Evolutionary conservation across 2,888 invertebrate genomes (phyloP).

Genomic region (Drosophila subsilvestris): DNA sequence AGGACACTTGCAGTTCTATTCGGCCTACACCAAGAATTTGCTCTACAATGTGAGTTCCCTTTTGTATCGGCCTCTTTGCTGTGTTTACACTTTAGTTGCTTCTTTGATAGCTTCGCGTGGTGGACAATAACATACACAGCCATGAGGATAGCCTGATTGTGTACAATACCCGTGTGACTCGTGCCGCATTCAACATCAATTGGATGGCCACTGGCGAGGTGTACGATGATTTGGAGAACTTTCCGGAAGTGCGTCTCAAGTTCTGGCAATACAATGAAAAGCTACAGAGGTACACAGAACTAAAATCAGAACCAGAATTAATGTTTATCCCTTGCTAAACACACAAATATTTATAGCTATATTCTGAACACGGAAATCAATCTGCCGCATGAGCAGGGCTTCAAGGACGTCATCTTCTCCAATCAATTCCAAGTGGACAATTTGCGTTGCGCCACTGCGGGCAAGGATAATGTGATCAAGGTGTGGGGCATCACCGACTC

Average conservation of each 20-base stretch:
- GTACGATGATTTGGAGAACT: conserved; percentile 86
- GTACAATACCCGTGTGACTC: conserved; percentile 88
- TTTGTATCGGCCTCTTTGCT: too few relatives aligned
- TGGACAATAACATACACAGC: conserved; percentile 88
- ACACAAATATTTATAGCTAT: conserved; percentile 85
- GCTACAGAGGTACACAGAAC: conserved; percentile 85
- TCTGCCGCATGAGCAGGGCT: conserved; percentile 87
- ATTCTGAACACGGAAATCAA: conserved; percentile 89
- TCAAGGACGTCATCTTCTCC: conserved; percentile 87
- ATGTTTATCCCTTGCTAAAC: background rate
- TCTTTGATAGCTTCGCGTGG: conserved; percentile 88
- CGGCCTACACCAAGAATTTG: conserved; percentile 87
- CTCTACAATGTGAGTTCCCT: conserved; percentile 88
- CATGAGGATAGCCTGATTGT: conserved; percentile 86
- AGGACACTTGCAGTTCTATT: conserved; percentile 91
- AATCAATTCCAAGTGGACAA: conserved; percentile 85
- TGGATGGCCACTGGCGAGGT: conserved; percentile 91
- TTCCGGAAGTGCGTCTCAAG: conserved; percentile 88
- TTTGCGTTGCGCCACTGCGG: conserved; percentile 87
- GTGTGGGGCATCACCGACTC: conserved; percentile 88
- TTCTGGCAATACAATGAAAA: conserved; percentile 89
- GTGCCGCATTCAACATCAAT: conserved; percentile 87
- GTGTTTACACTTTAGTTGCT: background rate
- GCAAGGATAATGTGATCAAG: conserved; percentile 89
- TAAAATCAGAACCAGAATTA: background rate